These are phyloP conservation scores for Tenrec ecaudatus DNA, from an alignment of 2,113 vertebrate genomes.

Conservation along the genomic window DNA sequence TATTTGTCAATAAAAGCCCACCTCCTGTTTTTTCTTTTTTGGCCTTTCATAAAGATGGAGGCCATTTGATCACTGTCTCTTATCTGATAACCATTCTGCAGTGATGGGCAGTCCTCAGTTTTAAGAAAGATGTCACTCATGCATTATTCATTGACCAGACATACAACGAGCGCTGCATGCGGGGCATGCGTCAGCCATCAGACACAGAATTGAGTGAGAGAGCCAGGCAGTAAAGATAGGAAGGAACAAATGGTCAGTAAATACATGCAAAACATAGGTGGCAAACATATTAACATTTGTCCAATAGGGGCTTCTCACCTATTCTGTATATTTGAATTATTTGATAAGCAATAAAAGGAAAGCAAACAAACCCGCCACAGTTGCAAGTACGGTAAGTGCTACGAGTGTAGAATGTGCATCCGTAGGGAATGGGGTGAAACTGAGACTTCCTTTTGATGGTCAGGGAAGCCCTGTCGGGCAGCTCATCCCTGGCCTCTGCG, in stretches of 20 bases:
- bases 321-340: not conserved
- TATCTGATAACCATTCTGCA: constrained; percentile 36
- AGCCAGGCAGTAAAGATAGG: not conserved
- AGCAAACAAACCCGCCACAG: not conserved
- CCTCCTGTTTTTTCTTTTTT: not conserved
- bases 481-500: not conserved
- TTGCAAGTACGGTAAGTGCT: not conserved
- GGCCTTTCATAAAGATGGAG: constrained; percentile 5
- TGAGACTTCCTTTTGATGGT: not conserved
- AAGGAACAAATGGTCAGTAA: not conserved
- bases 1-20: not conserved
- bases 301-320: constrained; percentile 7
- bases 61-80: not conserved
- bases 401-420: not conserved
- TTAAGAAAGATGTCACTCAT: constrained; percentile 29
- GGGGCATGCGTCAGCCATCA: not conserved
- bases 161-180: not conserved
- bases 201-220: not conserved
- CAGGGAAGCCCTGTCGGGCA: not conserved
- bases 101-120: constrained; percentile 33
- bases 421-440: not conserved
- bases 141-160: constrained; percentile 29
- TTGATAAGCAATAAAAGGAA: not conserved
- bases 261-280: not conserved
- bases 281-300: not conserved